These are phyloP conservation scores for Gasterosteus aculeatus DNA, from an alignment of 2,113 vertebrate genomes.

Conservation along the genomic window DNA sequence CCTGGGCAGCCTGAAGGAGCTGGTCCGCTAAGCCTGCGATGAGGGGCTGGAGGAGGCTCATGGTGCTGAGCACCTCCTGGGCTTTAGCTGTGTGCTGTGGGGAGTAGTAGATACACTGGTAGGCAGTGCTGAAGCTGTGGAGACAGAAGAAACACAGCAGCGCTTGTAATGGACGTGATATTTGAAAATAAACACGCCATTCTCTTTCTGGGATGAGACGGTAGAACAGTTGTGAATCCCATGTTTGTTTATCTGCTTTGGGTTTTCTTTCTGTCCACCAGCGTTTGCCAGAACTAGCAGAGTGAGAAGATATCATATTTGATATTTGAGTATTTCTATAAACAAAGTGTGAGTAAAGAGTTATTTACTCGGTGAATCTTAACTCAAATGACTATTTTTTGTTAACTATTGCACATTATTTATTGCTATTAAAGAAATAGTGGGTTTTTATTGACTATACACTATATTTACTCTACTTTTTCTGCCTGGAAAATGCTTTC, in stretches of 20 bases:
- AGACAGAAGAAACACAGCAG: neutral
- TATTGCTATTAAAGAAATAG: slow-evolving; percentile 1
- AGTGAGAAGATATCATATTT: slow-evolving; percentile 3
- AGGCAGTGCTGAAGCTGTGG: slow-evolving; percentile 89
- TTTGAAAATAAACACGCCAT: neutral
- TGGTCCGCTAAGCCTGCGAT: slow-evolving; percentile 91
- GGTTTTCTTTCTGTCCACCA: neutral
- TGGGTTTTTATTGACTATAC: neutral
- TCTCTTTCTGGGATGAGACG: slow-evolving; percentile 6
- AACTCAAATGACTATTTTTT: neutral
- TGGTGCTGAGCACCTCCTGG: slow-evolving; percentile 93
- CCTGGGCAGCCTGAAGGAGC: slow-evolving; percentile 92
- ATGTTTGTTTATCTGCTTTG: slow-evolving; percentile 19
- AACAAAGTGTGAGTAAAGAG: too few species aligned
- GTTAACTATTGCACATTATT: neutral
- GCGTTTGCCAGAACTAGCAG: slow-evolving; percentile 1
- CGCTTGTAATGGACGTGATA: neutral
- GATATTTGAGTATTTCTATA: slow-evolving; percentile 14
- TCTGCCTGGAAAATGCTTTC: slow-evolving; percentile 36
- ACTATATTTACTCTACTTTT: slow-evolving; percentile 15
- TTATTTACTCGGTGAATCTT: too few species aligned
- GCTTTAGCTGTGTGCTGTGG: slow-evolving; percentile 97
- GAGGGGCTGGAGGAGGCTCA: slow-evolving; percentile 92
- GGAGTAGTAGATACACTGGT: slow-evolving; percentile 99
- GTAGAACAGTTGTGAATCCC: neutral